A percentile compares a stretch with the other conserved stretches of the same genome.
Evolutionary conservation across 2,113 vertebrate species (phyloP).

Genomic region (Daboia siamensis): DNA sequence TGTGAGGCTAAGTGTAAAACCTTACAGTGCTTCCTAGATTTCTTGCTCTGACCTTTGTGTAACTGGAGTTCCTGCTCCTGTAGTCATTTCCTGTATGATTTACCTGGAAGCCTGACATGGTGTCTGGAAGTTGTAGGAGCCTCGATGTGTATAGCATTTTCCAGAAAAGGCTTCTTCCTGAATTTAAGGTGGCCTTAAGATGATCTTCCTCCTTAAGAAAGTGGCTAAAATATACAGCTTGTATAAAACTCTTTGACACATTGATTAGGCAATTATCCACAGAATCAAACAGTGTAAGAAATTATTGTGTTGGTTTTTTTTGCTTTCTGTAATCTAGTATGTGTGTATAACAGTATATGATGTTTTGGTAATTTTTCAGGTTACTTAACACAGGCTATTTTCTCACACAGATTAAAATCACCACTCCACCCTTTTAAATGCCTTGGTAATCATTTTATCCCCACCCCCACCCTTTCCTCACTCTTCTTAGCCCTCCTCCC

Average conservation of each 20-base stretch:
- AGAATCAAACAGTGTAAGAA: not conserved
- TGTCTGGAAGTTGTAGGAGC: not conserved
- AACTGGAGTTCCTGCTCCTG: not conserved
- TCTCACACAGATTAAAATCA: conserved; percentile 4
- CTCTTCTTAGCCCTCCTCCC: not conserved
- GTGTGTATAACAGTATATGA: not conserved
- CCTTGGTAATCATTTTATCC: not conserved
- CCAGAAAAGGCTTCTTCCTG: not conserved
- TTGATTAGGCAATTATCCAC: not conserved
- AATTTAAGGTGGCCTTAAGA: not conserved
- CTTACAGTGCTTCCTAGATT: no score
- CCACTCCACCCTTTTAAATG: not conserved
- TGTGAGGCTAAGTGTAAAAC: no score
- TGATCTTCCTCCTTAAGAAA: not conserved
- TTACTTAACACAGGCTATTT: not conserved
- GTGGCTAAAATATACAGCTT: not conserved
- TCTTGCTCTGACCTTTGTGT: no score
- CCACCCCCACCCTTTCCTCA: not conserved
- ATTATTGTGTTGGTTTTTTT: not conserved
- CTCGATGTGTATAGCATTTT: not conserved
- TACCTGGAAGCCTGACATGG: not conserved
- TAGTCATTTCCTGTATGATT: not conserved
- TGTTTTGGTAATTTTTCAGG: not conserved
- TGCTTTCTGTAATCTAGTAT: not conserved
- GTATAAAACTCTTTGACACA: not conserved